phyloP scores from a whole-genome alignment of 2,113 vertebrate genomes.

The Elgaria multicarinata region DNA sequence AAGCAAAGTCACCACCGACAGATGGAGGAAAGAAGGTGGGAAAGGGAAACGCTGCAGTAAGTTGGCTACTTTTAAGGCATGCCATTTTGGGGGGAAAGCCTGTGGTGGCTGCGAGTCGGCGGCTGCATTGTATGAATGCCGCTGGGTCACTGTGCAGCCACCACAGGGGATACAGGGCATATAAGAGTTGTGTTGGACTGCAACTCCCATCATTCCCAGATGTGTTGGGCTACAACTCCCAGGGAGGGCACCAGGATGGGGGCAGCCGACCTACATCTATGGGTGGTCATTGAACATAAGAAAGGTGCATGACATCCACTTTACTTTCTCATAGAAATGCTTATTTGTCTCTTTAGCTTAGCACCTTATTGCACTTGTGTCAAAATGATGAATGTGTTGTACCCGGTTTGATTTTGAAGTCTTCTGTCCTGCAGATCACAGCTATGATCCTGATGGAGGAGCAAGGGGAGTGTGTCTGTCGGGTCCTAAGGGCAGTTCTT shows the following conservation, averaged over 20 bases:
- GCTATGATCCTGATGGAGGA: not conserved
- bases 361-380: not conserved
- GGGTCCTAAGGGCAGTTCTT: conserved; percentile 28
- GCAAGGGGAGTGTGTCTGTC: conserved; percentile 2
- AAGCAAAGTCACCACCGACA: too few species aligned
- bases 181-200: too few species aligned
- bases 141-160: too few species aligned
- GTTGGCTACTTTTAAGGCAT: too few species aligned
- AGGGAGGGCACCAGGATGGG: not conserved
- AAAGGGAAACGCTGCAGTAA: too few species aligned
- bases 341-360: not conserved
- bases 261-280: not conserved
- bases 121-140: too few species aligned
- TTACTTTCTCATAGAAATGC: conserved; percentile 14
- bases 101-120: too few species aligned
- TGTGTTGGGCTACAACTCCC: not conserved
- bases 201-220: not conserved
- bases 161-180: too few species aligned
- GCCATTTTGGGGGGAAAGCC: too few species aligned
- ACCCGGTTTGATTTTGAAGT: conserved; percentile 8
- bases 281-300: not conserved
- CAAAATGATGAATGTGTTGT: conserved; percentile 20
- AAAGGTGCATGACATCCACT: not conserved
- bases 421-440: conserved; percentile 12
- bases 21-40: too few species aligned